Conservation (phyloP, 1,140 invertebrate genomes). For the Drosophila kurseongensis region DNA sequence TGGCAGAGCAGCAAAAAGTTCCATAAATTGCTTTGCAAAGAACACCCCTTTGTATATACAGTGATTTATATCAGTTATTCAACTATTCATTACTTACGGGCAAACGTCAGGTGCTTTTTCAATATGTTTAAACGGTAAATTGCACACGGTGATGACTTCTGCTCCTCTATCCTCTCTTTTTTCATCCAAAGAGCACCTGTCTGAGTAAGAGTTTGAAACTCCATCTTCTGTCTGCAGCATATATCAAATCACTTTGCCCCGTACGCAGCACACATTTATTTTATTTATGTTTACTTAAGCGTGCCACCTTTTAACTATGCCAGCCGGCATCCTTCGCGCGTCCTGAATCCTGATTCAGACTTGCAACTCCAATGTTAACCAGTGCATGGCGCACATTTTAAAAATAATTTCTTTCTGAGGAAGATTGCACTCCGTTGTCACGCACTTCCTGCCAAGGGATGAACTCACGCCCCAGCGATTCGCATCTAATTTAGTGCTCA, state of each 20-base stretch:
- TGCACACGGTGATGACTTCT: conserved; percentile 32
- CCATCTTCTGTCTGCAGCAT: conserved; percentile 17
- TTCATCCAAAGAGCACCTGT: conserved; percentile 13
- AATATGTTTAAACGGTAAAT: conserved; percentile 52
- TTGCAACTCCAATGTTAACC: conserved; percentile 40
- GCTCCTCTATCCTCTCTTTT: not conserved
- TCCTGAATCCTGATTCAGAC: conserved; percentile 17
- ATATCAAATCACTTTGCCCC: conserved; percentile 44
- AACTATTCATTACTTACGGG: conserved; percentile 44
- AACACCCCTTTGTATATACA: not conserved
- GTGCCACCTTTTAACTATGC: conserved; percentile 30
- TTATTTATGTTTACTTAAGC: conserved; percentile 61
- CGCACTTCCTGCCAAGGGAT: conserved; percentile 30
- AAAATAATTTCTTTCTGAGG: conserved; percentile 53
- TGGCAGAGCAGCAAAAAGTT: conserved; percentile 18
- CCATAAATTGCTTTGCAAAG: conserved; percentile 26
- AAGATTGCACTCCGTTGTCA: conserved; percentile 46
- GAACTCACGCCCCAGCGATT: conserved; percentile 38
- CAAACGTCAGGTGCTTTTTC: conserved; percentile 32
- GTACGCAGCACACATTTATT: conserved; percentile 44
- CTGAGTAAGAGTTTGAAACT: conserved; percentile 17
- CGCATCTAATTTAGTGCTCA: conserved; percentile 51
- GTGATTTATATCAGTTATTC: conserved; percentile 37
- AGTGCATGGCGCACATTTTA: conserved; percentile 40
- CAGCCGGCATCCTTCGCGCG: conserved; percentile 15